A percentile compares a stretch with the other conserved stretches of the same genome.
Evolutionary conservation across 2,888 invertebrate genomes (phyloP).

Genomic region (Netelia virgata): DNA sequence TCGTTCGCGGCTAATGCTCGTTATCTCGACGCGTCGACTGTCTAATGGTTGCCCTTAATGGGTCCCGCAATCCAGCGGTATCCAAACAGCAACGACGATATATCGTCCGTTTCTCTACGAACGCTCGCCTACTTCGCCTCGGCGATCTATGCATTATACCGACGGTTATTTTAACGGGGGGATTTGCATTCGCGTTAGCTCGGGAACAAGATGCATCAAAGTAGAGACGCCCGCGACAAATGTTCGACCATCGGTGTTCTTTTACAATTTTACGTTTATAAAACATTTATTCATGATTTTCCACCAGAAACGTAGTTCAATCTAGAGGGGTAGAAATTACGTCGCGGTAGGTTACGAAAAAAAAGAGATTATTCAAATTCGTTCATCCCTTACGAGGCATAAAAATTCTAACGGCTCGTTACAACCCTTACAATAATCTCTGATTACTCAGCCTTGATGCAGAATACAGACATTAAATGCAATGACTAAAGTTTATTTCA

Average conservation of each 20-base stretch:
- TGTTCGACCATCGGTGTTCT: not conserved
- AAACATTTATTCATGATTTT: not conserved
- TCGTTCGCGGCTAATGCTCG: slow-evolving; percentile 82
- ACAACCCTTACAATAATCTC: too few relatives aligned
- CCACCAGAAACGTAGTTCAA: too few relatives aligned
- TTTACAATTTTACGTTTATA: not conserved
- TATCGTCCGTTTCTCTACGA: slow-evolving; percentile 83
- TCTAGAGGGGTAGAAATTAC: too few relatives aligned
- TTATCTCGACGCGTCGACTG: slow-evolving; percentile 84
- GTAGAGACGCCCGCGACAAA: slow-evolving; percentile 29
- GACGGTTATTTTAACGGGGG: slow-evolving; percentile 80
- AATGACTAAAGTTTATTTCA: too few relatives aligned
- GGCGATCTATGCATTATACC: slow-evolving; percentile 79
- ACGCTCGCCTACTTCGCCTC: slow-evolving; percentile 59
- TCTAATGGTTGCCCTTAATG: slow-evolving; percentile 84
- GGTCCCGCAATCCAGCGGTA: slow-evolving; percentile 70
- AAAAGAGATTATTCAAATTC: too few relatives aligned
- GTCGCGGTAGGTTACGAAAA: too few relatives aligned
- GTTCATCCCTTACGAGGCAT: too few relatives aligned
- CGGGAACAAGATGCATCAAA: slow-evolving; percentile 32
- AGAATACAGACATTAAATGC: too few relatives aligned
- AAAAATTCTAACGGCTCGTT: too few relatives aligned
- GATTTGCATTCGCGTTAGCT: slow-evolving; percentile 66
- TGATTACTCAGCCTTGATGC: too few relatives aligned
- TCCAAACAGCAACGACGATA: slow-evolving; percentile 77